Evolutionary conservation across 2,797 vertebrate genomes (phyloP).

Genomic region (Lepilemur ruficaudatus): DNA sequence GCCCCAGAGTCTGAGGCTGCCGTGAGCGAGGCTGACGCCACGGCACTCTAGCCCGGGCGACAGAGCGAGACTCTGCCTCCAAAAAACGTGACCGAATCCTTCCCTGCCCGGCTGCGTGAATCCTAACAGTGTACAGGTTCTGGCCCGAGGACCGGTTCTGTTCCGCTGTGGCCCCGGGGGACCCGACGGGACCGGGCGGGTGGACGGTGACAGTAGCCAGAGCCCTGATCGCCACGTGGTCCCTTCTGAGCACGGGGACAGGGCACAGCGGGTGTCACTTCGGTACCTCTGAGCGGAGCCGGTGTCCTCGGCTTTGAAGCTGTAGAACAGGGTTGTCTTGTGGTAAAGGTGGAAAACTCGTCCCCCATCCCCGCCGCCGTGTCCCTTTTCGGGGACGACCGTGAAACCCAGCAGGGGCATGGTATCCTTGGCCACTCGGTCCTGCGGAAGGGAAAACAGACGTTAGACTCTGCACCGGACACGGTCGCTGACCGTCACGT

Average conservation of each 20-base stretch:
- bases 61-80: too few species aligned
- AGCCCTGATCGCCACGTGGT: neutral
- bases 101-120: too few species aligned
- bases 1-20: too few species aligned
- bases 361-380: constrained; percentile 84
- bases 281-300: constrained; percentile 93
- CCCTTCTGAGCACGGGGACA: neutral
- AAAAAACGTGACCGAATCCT: too few species aligned
- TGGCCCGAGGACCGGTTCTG: too few species aligned
- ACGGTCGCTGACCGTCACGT: too few species aligned
- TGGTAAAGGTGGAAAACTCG: constrained; percentile 96
- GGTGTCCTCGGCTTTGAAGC: constrained; percentile 94
- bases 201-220: neutral
- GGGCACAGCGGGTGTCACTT: neutral
- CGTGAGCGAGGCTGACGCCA: too few species aligned
- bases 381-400: constrained; percentile 89
- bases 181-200: neutral
- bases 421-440: constrained; percentile 94
- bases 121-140: too few species aligned
- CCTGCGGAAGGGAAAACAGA: constrained; percentile 83
- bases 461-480: too few species aligned
- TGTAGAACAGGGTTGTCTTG: constrained; percentile 96
- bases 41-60: too few species aligned
- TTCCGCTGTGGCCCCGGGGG: too few species aligned
- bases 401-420: constrained; percentile 97